phyloP scores from a whole-genome alignment of 2,888 invertebrate genomes.

The Crioceris asparagi region DNA sequence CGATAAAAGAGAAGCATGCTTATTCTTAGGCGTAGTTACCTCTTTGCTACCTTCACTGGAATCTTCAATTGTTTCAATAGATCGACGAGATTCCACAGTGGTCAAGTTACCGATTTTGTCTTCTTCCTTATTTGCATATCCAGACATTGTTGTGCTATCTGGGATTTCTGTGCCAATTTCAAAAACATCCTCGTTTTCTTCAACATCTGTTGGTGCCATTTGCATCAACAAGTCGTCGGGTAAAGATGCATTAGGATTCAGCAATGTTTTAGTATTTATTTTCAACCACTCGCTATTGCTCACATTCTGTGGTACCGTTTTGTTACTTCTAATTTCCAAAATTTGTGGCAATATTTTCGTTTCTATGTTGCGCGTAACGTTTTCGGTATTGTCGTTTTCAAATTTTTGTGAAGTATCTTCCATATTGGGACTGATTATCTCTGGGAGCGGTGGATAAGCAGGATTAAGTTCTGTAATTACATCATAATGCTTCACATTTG shows the following conservation, averaged over 20 bases:
- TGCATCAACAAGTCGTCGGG: slow-evolving; percentile 26
- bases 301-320: slow-evolving; percentile 21
- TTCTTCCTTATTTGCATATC: slow-evolving; percentile 1
- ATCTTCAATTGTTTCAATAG: slow-evolving; percentile 26
- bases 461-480: slow-evolving; percentile 36
- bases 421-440: slow-evolving; percentile 37
- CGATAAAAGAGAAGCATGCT: slow-evolving; percentile 22
- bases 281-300: slow-evolving; percentile 32
- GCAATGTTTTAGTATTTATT: slow-evolving; percentile 13
- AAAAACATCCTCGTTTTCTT: slow-evolving; percentile 12
- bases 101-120: background rate
- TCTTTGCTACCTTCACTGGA: slow-evolving; percentile 28
- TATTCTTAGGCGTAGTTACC: slow-evolving; percentile 25
- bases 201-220: slow-evolving; percentile 24
- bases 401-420: slow-evolving; percentile 19
- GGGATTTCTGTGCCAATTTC: slow-evolving; percentile 3
- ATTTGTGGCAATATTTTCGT: slow-evolving; percentile 31
- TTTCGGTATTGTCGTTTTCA: slow-evolving; percentile 17
- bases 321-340: slow-evolving; percentile 26
- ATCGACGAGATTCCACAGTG: slow-evolving; percentile 10
- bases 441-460: slow-evolving; percentile 44
- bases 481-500: slow-evolving; percentile 9
- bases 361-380: background rate
- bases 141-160: slow-evolving; percentile 4
- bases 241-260: slow-evolving; percentile 24